Base-by-base conservation (phyloP, 64 coral and sea anemone species). In the Porites australiensis region DNA sequence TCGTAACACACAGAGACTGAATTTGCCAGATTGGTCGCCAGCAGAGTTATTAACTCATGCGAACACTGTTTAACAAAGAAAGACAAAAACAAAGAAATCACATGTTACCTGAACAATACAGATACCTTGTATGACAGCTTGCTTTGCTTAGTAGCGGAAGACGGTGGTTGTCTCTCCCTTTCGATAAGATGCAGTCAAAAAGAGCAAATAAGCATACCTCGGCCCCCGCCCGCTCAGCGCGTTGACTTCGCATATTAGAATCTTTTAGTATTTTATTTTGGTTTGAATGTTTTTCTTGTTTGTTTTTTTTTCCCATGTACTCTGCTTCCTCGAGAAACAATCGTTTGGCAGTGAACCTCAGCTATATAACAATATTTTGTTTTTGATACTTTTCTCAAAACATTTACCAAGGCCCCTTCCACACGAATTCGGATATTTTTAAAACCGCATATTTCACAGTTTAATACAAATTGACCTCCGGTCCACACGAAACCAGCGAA, bases 131-230 rank as follows among this genome's bases (percentile, higher is more conserved):
- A 12, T 43, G 69, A 84, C 81, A 84, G 81, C 81, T 84, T 84
- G 81, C 81, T 84, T 84, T 14, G 81, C 81, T 84, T 84, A 68
- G 81, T 84, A 84, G 81, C 81, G 81, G 81, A 84, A 84, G 46
- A 16, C 47, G 3, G 54, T 48, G n/a, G 27, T 59, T 60, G 23
- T 80, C 7, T 51, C 4, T 20, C 51, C 22, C 81, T 19, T 84
- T 19, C 6, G 5, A 48, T 13, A 9, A 19, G 16, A 48, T 84
- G 81, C 16, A 48, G 81, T 69, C 18, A 84, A 84, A 83, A 84
- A 68, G 81, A 84, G 81, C 81, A 68, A 84, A 84, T 63, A 84
- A 13, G 22, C n/a, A 68, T 67, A 65, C 44, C 8, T 46, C 9
- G 51, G 75, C 75, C 16, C 63, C 62, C 46, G 43, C 14, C 71